Evolutionary conservation across 2,888 invertebrate genomes (phyloP).

Genomic region (Lithophane leautieri): DNA sequence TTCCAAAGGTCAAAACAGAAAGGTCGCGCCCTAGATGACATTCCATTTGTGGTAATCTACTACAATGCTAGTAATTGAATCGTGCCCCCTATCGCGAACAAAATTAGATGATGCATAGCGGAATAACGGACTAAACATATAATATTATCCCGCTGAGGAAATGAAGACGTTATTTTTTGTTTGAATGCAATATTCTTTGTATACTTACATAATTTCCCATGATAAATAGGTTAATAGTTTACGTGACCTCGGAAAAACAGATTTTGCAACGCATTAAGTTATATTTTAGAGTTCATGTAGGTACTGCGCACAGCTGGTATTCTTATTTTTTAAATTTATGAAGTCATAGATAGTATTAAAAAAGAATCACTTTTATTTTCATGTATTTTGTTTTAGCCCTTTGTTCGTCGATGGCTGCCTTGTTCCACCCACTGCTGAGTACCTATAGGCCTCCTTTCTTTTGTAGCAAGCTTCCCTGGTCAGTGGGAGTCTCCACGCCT

Average conservation of each 20-base stretch:
- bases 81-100: slow-evolving; percentile 64
- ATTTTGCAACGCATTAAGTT: background rate
- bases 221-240: background rate
- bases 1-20: slow-evolving; percentile 43
- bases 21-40: slow-evolving; percentile 44
- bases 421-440: too few species aligned
- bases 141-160: background rate
- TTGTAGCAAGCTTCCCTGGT: too few species aligned
- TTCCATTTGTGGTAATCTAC: slow-evolving; percentile 46
- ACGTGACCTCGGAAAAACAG: background rate
- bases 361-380: too few species aligned
- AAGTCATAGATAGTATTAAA: too few species aligned
- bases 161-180: background rate
- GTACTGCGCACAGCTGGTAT: too few species aligned
- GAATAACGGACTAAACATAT: slow-evolving; percentile 10
- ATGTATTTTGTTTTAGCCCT: too few species aligned
- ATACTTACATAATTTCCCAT: background rate
- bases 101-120: slow-evolving; percentile 64
- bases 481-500: too few species aligned
- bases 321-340: too few species aligned
- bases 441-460: too few species aligned
- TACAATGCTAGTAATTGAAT: slow-evolving; percentile 71
- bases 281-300: too few species aligned
- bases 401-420: too few species aligned
- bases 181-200: background rate